Evolutionary conservation across 1,140 invertebrate genomes (phyloP).

Genomic region (Monomorium pharaonis): DNA sequence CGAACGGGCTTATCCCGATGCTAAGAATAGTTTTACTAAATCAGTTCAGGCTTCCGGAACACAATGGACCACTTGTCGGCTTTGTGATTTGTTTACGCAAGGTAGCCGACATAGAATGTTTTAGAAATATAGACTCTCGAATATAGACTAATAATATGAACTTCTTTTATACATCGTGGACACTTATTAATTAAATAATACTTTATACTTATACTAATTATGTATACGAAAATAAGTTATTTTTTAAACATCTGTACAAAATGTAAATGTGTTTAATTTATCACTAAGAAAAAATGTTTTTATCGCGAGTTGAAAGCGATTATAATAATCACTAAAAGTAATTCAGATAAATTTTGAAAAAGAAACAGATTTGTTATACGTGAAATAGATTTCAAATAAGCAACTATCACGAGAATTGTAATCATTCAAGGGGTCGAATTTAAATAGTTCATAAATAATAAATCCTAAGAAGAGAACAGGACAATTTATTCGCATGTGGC

Average conservation of each 20-base stretch:
- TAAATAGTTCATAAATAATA: background rate
- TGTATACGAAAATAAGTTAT: background rate
- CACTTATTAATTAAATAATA: background rate
- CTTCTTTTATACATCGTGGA: background rate
- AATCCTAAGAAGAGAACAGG: slow-evolving; percentile 1
- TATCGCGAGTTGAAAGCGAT: background rate
- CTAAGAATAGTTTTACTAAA: slow-evolving; percentile 61
- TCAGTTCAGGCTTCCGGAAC: slow-evolving; percentile 22
- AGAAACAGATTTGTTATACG: background rate
- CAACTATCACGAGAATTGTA: background rate
- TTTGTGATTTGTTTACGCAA: slow-evolving; percentile 28
- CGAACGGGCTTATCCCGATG: slow-evolving; percentile 1
- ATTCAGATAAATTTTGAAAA: background rate
- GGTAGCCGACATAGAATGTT: slow-evolving; percentile 10
- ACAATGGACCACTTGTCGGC: slow-evolving; percentile 32
- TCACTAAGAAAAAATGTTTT: background rate
- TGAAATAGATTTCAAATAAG: background rate
- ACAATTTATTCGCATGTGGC: slow-evolving; percentile 18
- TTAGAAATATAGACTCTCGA: background rate
- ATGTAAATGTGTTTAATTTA: background rate
- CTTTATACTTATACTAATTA: background rate
- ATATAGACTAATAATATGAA: background rate
- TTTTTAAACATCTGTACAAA: background rate
- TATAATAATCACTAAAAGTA: background rate
- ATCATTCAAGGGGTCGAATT: slow-evolving; percentile 6